Evolutionary conservation across 2,888 invertebrate species (phyloP).

Genomic region (Bedellia somnulentella): DNA sequence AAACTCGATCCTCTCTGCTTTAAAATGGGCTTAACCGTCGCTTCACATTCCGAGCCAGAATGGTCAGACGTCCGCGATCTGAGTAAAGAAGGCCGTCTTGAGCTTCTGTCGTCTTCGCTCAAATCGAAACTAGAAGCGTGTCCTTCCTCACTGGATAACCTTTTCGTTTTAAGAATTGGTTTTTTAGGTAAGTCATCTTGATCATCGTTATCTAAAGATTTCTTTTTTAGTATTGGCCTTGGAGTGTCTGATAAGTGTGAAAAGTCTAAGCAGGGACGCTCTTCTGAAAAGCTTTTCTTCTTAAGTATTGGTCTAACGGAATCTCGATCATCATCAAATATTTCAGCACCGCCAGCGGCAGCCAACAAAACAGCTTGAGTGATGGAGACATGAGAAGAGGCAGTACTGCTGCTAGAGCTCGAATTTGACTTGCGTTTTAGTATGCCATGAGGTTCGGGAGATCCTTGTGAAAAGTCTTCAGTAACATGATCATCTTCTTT

Average conservation of each 20-base stretch:
- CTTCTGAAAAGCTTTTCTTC: conserved; percentile 77
- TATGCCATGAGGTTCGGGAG: conserved; percentile 76
- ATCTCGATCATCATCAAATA: conserved; percentile 60
- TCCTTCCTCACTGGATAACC: conserved; percentile 66
- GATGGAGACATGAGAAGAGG: conserved; percentile 68
- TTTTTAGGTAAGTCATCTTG: conserved; percentile 70
- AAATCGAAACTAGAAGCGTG: conserved; percentile 57
- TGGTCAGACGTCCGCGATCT: conserved; percentile 57
- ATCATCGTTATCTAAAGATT: conserved; percentile 76
- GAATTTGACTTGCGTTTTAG: conserved; percentile 78
- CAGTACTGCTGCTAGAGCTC: conserved; percentile 65
- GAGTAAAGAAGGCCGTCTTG: conserved; percentile 58
- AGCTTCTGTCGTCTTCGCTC: conserved; percentile 58
- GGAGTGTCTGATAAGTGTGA: conserved; percentile 51
- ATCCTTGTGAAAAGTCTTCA: conserved; percentile 63
- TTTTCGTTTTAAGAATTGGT: conserved; percentile 78
- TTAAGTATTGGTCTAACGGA: conserved; percentile 77
- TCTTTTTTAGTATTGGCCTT: conserved; percentile 85
- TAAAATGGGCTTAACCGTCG: conserved; percentile 65
- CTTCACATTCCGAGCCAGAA: conserved; percentile 58
- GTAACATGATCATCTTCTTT: conserved; percentile 66
- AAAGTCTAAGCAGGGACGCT: conserved; percentile 60
- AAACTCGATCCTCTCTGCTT: conserved; percentile 65
- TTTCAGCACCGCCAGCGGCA: conserved; percentile 63
- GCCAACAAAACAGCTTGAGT: conserved; percentile 68